Base-by-base conservation (phyloP, 1,140 invertebrate genomes). In the Drosophila nikananu region DNA sequence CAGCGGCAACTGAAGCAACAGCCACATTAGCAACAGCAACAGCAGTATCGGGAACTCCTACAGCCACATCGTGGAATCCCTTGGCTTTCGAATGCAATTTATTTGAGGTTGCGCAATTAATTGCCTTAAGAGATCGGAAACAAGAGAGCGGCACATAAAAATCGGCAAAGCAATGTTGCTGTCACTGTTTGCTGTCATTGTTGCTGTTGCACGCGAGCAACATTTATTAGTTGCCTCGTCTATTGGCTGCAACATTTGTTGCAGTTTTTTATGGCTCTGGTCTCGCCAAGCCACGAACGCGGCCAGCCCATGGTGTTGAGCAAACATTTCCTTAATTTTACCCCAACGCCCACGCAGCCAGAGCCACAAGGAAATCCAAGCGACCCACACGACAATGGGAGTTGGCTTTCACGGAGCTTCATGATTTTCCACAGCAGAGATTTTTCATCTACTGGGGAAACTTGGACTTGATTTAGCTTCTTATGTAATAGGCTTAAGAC, bases 41-140 rank as follows among this genome's bases (percentile, higher is more conserved):
- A 72, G 61, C 57, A 15, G 27, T 15, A 61, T 39, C 35, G 7
- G 37, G 42, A 51, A 58, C 41, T 59, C 60, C 72, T 52, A 46
- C 37, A 17, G 54, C 54, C 17, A 39, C 21, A 7, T n/a, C 8
- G 32, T 23, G 62, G 62, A 58, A 59, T 59, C 41, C 61, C 65
- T 81, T 77, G 52, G 83, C 77, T 63, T 61, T 81, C 80, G 66
- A 86, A 79, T 86, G 83, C 83, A 87, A 87, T 87, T 87, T 87
- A 87, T 89, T 87, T 81, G 68, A 89, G 89, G 84, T 87, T 89
- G 81, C 84, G 72, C 77, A 89, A 87, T 87, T 87, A 87, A 87
- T 87, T 87, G 81, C 73, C 78, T 51, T 79, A 84, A 84, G 64
- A 65, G 63, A 78, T 74, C 75, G 49, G 51, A 64, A 70, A 64